Conservation (phyloP, 2,113 vertebrate genomes). For the Xenotilapia leptura region DNA sequence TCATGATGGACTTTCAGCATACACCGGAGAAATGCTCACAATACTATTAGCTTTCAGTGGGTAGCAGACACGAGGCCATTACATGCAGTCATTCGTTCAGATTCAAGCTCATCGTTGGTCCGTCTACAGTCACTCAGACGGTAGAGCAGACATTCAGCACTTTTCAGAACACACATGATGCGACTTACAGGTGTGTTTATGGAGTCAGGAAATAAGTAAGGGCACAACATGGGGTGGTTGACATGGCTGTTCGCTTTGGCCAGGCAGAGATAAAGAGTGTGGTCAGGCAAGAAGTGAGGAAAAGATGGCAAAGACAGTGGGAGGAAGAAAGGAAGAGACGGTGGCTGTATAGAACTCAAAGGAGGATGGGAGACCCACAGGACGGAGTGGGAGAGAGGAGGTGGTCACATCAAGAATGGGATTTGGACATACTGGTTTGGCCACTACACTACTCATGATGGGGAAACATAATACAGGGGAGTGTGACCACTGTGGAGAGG, state of each 20-base stretch:
- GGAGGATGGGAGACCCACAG: fast-evolving
- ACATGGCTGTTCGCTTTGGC: background rate
- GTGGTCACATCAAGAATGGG: background rate
- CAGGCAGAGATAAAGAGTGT: background rate
- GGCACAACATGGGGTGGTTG: background rate
- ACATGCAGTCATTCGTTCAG: background rate
- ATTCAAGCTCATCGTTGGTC: background rate
- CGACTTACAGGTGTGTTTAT: background rate
- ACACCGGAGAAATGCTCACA: background rate
- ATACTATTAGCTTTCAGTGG: background rate
- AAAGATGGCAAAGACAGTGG: fast-evolving
- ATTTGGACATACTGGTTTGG: background rate
- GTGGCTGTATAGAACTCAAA: background rate
- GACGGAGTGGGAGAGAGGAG: background rate
- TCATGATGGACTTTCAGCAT: background rate
- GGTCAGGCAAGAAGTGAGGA: background rate
- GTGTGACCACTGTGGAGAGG: fast-evolving
- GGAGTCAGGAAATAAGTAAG: background rate
- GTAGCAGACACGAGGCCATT: background rate
- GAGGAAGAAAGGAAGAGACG: background rate
- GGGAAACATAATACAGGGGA: background rate
- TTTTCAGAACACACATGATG: background rate
- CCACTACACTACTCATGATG: background rate
- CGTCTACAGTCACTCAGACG: background rate
- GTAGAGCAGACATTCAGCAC: background rate